Percentiles rank a stretch among this genome's conserved stretches.
phyloP scores from a whole-genome alignment of 2,888 invertebrate genomes.

The Escarpia spicata region DNA sequence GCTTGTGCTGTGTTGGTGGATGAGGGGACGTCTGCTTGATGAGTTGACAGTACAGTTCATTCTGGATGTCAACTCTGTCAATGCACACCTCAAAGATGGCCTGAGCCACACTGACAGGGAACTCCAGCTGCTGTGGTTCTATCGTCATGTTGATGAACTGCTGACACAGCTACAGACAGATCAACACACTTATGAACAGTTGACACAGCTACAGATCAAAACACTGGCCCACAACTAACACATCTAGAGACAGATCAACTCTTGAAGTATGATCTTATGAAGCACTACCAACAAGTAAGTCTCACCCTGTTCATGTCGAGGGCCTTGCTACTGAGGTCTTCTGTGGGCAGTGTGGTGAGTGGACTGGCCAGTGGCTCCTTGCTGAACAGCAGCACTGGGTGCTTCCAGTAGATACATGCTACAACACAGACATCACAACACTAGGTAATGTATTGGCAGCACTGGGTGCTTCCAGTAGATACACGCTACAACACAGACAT shows the following conservation, averaged over 20 bases:
- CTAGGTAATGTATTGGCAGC: neutral
- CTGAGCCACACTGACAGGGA: constrained; percentile 96
- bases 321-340: constrained; percentile 88
- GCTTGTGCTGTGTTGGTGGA: constrained; percentile 77
- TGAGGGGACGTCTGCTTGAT: constrained; percentile 88
- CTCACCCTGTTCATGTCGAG: constrained; percentile 90
- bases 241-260: neutral
- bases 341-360: constrained; percentile 88
- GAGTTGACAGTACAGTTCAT: constrained; percentile 90
- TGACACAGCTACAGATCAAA: neutral
- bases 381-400: constrained; percentile 87
- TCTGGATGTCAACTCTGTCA: constrained; percentile 87
- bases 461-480: neutral
- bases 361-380: constrained; percentile 92
- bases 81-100: constrained; percentile 93
- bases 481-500: neutral
- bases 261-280: neutral
- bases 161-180: constrained; percentile 81
- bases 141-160: constrained; percentile 95
- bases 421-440: constrained; percentile 29
- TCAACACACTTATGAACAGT: neutral
- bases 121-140: constrained; percentile 90
- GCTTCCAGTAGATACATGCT: constrained; percentile 83
- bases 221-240: neutral
- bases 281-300: neutral